Evolutionary conservation across 1,140 invertebrate species (phyloP), one percentile per base, ranked within the genome.

Genomic region (Zaprionus inermis): DNA sequence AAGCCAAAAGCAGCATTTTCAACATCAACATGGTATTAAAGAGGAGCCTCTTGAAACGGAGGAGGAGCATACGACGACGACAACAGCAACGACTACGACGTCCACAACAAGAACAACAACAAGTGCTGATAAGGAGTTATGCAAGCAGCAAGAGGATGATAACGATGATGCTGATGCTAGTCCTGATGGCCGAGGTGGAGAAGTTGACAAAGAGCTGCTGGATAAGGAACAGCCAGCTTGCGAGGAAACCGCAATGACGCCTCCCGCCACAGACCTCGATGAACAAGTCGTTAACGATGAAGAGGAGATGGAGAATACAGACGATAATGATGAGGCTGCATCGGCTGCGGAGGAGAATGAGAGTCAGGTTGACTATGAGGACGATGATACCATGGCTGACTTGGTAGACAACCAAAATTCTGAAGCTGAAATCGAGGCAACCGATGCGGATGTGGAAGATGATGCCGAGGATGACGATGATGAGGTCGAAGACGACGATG

Each of bases 371-470:
- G 85, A 91, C 6, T 84, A 72, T 18, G 84, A 81, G 7, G 78
- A 85, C 20, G 64, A 91, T 70, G 30, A 75, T n/a, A 72, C 70
- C 36, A 68, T 91, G 69, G 82, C 73, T 18, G 84, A 90, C 61
- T 86, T 72, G n/a, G 72, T 85, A 12, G 84, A 80, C 32, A 79
- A 84, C n/a, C 56, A 60, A 6, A 90, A 86, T 51, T 79, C 72
- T 58, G 85, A 91, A 28, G 79, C 67, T 9, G 90, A 83, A 32
- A 83, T 81, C 2, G 90, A 91, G 49, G 84, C 79, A 22, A 90
- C 86, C 22, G 90, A 90, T 79, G 90, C 88, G 5, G 90, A 91
- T 66, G 76, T 79, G 14, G 90, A 81, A 38, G 83, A 86, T 44
- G 68, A 78, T 18, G 81, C 70, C 7, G 78, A 76, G 3, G 80